phyloP scores from a whole-genome alignment of 2,797 vertebrate species.

The Aplochiton taeniatus region DNA sequence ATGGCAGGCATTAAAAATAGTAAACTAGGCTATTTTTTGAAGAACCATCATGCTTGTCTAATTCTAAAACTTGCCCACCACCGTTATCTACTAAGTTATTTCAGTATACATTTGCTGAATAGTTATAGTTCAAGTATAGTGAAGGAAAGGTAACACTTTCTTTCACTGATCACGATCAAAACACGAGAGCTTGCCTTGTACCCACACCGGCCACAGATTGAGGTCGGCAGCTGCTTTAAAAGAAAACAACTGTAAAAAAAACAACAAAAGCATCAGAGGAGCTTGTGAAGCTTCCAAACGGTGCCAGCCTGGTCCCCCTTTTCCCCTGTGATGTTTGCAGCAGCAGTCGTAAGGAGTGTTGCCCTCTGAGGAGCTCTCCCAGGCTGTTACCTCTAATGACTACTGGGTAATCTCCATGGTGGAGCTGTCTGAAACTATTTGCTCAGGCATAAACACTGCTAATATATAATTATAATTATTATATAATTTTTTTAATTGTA shows the following conservation, averaged over 20 bases:
- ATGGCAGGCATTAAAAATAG: too few species aligned
- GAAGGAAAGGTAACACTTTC: constrained; percentile 43
- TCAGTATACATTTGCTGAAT: constrained; percentile 10
- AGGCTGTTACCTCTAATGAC: constrained; percentile 72
- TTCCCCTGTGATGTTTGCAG: constrained; percentile 49
- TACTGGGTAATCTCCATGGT: constrained; percentile 60
- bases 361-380: constrained; percentile 66
- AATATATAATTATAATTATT: too few species aligned
- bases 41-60: too few species aligned
- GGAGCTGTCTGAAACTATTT: constrained; percentile 70
- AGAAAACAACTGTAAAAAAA: background rate
- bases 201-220: constrained; percentile 32
- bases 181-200: constrained; percentile 22
- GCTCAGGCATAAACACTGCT: constrained; percentile 53
- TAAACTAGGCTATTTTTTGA: too few species aligned
- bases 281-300: constrained; percentile 16
- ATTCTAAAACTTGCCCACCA: too few species aligned
- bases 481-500: too few species aligned
- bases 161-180: constrained; percentile 46
- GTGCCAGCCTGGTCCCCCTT: constrained; percentile 15
- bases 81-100: too few species aligned
- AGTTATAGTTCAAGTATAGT: constrained; percentile 51
- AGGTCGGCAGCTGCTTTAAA: constrained; percentile 34
- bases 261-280: constrained; percentile 20
- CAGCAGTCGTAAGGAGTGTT: constrained; percentile 45